Evolutionary conservation across 2,888 invertebrate species (phyloP), one percentile per base, ranked within the genome.

Genomic region (Horisme vitalbata): DNA sequence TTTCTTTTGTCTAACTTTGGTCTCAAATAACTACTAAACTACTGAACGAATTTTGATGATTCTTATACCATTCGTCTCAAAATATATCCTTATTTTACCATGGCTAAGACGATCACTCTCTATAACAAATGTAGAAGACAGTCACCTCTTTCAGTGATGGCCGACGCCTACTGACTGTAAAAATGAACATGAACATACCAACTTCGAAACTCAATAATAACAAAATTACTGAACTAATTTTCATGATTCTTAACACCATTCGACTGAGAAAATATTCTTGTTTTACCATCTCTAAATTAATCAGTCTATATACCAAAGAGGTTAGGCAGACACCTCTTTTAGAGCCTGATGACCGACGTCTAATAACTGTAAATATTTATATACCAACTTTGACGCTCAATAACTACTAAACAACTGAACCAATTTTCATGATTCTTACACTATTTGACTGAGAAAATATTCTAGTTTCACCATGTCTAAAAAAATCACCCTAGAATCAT

Each of bases 291-390:
- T 26, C 4, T 2, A 11, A 11, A 11, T 8, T 15, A 0, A 23
- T 10, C 0, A 20, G 0, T n/a, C 28, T 18, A 9, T 1, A n/a
- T 14, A 4, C 2, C 4, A 14, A 8, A 30, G 14, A 4, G 34
- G 23, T 14, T 28, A 15, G 44, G 6, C 12, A 15, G 34, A 72
- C 61, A 89, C 92, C 85, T 87, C 9, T 4, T 11, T 26, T 10
- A 11, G 18, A 6, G 18, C 6, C 18, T 4, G 18, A 6, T 2
- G 18, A 2, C 6, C 2, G 18, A 1, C 18, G 4, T 5, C 18
- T 6, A 18, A 2, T 18, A 18, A 18, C 1, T 1, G 1, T 6
- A 18, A 18, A 18, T 18, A 18, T 23, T 9, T 24, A 2, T 1
- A 4, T 10, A 26, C 23, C 4, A 21, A 21, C 11, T 32, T 39